Conservation (phyloP, 2,113 vertebrate genomes). For the Sigmodon hispidus region DNA sequence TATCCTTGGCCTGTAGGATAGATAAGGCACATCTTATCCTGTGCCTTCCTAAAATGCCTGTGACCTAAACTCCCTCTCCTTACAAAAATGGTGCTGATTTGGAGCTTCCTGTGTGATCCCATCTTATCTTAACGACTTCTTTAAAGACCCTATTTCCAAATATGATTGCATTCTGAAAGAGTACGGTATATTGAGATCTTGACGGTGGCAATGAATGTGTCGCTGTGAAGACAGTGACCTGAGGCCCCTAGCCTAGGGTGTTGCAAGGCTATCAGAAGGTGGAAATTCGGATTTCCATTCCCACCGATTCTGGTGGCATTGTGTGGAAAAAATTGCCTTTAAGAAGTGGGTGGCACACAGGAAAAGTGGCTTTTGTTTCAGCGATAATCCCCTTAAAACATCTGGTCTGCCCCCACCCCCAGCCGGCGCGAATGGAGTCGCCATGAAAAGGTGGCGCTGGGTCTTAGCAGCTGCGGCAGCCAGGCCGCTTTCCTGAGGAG, state of each 20-base stretch:
- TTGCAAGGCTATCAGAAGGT: background rate
- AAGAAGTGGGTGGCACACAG: background rate
- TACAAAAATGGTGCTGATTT: background rate
- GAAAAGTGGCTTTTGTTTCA: constrained; percentile 54
- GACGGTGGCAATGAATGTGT: rapidly evolving
- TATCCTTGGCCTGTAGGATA: no score
- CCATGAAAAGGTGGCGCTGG: background rate
- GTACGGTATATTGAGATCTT: no score
- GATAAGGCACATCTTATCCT: background rate
- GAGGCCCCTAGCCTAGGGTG: background rate
- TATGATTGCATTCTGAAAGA: background rate
- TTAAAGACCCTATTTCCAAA: background rate
- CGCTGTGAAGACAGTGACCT: background rate
- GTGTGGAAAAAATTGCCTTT: background rate
- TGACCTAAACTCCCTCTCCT: background rate
- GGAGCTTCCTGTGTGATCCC: background rate
- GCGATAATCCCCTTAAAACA: constrained; percentile 53
- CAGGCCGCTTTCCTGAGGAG: background rate
- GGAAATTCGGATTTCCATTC: background rate
- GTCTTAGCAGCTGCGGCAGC: background rate
- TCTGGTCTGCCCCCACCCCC: background rate
- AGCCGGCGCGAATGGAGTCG: background rate
- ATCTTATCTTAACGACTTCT: background rate
- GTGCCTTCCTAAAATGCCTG: background rate
- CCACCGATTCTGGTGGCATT: background rate